phyloP scores from a whole-genome alignment of 2,797 vertebrate genomes.

The Clarias fuscus region DNA sequence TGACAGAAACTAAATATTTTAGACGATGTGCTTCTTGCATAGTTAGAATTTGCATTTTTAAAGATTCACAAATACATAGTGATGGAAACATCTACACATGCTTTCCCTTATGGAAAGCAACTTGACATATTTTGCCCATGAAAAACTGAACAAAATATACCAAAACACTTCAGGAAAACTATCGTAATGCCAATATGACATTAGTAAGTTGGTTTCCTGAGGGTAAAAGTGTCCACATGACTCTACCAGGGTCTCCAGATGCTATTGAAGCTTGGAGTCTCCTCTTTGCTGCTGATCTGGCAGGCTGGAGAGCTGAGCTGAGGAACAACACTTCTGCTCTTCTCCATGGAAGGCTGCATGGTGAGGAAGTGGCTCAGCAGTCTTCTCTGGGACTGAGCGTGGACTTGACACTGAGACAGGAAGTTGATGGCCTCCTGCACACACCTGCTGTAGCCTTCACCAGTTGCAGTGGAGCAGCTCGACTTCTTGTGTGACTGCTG shows the following conservation, averaged over 20 bases:
- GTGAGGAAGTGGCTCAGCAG: constrained; percentile 78
- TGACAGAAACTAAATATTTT: background rate
- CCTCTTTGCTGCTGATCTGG: constrained; percentile 64
- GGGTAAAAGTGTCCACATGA: background rate
- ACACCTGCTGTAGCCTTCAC: constrained; percentile 55
- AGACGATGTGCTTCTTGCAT: background rate
- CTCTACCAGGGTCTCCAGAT: constrained; percentile 84
- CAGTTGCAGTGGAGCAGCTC: constrained; percentile 59
- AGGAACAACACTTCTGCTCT: constrained; percentile 49
- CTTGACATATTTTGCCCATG: constrained; percentile 8
- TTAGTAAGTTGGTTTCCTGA: constrained; percentile 51
- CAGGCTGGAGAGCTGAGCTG: constrained; percentile 63
- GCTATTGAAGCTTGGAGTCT: constrained; percentile 48
- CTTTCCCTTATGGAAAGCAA: constrained; percentile 33
- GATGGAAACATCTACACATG: constrained; percentile 51
- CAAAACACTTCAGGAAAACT: constrained; percentile 58
- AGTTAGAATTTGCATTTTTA: background rate
- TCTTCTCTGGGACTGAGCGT: constrained; percentile 72
- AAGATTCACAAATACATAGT: constrained; percentile 3
- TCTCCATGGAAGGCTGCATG: constrained; percentile 60
- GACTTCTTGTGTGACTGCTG: constrained; percentile 39
- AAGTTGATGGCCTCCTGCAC: constrained; percentile 77
- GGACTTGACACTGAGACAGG: constrained; percentile 67
- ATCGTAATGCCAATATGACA: constrained; percentile 64
- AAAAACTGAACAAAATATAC: constrained; percentile 49